These are phyloP conservation scores for Piprites chloris DNA, from an alignment of 2,113 vertebrate species.

Conservation along the genomic window DNA sequence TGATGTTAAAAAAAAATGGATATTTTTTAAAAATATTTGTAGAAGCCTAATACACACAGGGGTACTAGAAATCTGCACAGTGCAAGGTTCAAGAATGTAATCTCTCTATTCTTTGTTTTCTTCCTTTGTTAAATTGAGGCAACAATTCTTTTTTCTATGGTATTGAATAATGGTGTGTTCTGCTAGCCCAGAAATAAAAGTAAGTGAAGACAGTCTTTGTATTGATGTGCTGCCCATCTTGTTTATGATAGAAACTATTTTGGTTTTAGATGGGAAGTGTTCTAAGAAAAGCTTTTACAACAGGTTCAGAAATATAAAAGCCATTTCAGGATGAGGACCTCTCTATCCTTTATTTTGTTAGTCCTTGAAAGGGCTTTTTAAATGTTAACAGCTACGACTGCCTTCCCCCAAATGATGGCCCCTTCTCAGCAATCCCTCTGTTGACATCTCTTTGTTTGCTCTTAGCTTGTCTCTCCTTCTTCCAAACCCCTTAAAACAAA, in stretches of 20 bases:
- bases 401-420: constrained; percentile 41
- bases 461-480: constrained; percentile 15
- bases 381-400: constrained; percentile 67
- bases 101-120: constrained; percentile 28
- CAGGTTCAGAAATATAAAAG: constrained; percentile 73
- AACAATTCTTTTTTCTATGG: neutral
- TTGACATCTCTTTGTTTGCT: constrained; percentile 45
- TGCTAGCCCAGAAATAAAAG: constrained; percentile 57
- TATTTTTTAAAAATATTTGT: neutral
- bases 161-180: constrained; percentile 34
- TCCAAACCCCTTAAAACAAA: constrained; percentile 33
- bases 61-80: neutral
- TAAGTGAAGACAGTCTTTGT: constrained; percentile 42
- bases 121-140: neutral
- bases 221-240: constrained; percentile 41
- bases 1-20: neutral
- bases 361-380: constrained; percentile 74
- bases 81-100: constrained; percentile 1
- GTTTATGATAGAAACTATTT: constrained; percentile 55
- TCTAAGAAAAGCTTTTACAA: constrained; percentile 73
- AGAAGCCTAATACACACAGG: neutral
- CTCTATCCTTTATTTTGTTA: constrained; percentile 72
- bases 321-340: constrained; percentile 67
- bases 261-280: constrained; percentile 39
- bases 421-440: constrained; percentile 52